Percentiles rank a stretch among this genome's conserved stretches.
Conservation (phyloP, 2,113 vertebrate genomes). For the Herpetotheres cachinnans region DNA sequence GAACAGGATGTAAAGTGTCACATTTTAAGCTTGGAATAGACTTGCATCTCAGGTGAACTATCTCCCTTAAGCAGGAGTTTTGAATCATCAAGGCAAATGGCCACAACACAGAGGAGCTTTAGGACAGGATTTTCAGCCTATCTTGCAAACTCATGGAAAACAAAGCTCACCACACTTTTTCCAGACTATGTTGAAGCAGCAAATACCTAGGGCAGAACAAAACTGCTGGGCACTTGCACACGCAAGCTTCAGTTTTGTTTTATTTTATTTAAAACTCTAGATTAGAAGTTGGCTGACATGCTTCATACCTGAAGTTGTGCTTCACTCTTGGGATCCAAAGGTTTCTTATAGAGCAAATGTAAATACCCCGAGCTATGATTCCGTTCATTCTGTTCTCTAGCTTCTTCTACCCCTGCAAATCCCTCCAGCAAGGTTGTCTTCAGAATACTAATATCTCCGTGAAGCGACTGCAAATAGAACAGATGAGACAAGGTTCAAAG, state of each 20-base stretch:
- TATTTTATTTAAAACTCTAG: neutral
- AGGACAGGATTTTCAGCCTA: neutral
- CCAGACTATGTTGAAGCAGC: neutral
- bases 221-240: neutral
- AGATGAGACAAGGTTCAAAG: neutral
- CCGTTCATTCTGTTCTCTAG: slow-evolving; percentile 82
- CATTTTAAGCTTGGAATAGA: neutral
- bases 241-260: neutral
- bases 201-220: neutral
- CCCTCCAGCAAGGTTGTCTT: slow-evolving; percentile 92
- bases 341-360: slow-evolving; percentile 90
- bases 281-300: neutral
- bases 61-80: neutral
- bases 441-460: slow-evolving; percentile 88
- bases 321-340: slow-evolving; percentile 91
- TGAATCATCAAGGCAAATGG: neutral
- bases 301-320: slow-evolving; percentile 89
- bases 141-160: neutral
- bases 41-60: neutral
- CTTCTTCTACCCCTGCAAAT: slow-evolving; percentile 90
- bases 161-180: neutral
- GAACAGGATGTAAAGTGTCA: slow-evolving; percentile 9
- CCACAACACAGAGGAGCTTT: neutral
- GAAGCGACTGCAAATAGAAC: slow-evolving; percentile 81
- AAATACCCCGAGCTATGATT: slow-evolving; percentile 82